phyloP scores from a whole-genome alignment of 2,888 invertebrate genomes.

The Patella caerulea region DNA sequence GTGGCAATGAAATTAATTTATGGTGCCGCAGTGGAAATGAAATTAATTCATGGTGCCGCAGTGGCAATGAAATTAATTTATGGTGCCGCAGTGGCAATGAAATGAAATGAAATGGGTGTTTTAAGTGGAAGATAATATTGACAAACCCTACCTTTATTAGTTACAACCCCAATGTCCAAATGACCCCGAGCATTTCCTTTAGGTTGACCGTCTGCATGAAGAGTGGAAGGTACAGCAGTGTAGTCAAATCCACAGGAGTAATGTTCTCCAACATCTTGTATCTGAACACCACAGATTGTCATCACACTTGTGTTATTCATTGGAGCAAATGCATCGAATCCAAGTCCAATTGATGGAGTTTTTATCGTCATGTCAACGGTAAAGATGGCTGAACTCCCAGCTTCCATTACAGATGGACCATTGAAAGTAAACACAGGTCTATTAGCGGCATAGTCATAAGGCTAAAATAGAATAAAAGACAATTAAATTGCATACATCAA shows the following conservation, averaged over 20 bases:
- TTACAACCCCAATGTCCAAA: slow-evolving; percentile 46
- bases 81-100: too few species aligned
- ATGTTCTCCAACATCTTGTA: slow-evolving; percentile 39
- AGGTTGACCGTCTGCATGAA: slow-evolving; percentile 44
- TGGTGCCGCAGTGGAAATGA: too few species aligned
- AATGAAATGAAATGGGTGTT: too few species aligned
- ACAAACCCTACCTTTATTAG: slow-evolving; percentile 53
- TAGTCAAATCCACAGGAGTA: slow-evolving; percentile 54
- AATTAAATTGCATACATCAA: neutral
- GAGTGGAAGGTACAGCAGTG: slow-evolving; percentile 11
- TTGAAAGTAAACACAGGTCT: slow-evolving; percentile 48
- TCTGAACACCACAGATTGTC: slow-evolving; percentile 53
- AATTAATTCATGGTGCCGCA: too few species aligned
- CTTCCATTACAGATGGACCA: slow-evolving; percentile 49
- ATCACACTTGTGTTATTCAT: slow-evolving; percentile 57
- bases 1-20: too few species aligned
- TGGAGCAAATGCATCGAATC: slow-evolving; percentile 59
- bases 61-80: too few species aligned
- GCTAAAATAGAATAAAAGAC: neutral
- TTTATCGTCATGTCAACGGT: slow-evolving; percentile 58
- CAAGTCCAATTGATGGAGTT: slow-evolving; percentile 42
- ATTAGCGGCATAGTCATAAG: neutral
- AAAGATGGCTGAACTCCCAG: slow-evolving; percentile 54
- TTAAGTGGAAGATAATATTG: too few species aligned
- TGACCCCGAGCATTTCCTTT: slow-evolving; percentile 48